Percentiles rank a stretch among this genome's conserved stretches.
phyloP scores from a whole-genome alignment of 1,140 invertebrate species.

The Pararge aegeria region DNA sequence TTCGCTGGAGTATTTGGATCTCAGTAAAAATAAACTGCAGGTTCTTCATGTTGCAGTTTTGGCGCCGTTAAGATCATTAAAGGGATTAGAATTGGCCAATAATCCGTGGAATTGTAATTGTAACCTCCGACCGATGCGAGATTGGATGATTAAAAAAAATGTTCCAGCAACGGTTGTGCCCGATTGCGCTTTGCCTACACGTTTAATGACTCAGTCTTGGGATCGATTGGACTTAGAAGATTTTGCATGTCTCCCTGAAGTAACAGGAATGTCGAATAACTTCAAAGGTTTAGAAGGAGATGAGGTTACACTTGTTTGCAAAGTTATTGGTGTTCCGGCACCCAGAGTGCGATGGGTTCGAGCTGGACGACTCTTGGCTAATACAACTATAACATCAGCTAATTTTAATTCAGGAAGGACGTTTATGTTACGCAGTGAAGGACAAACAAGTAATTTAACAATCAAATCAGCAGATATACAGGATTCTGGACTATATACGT shows the following conservation, averaged over 20 bases:
- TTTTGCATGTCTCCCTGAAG: constrained; percentile 88
- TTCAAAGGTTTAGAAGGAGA: constrained; percentile 83
- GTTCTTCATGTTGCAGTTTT: constrained; percentile 84
- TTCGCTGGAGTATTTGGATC: constrained; percentile 86
- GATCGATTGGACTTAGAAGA: constrained; percentile 88
- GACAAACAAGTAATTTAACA: constrained; percentile 83
- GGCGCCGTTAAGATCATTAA: constrained; percentile 83
- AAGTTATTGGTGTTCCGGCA: constrained; percentile 84
- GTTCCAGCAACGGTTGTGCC: constrained; percentile 84
- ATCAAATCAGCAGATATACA: constrained; percentile 84
- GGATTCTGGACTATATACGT: constrained; percentile 87
- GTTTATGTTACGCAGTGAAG: constrained; percentile 71
- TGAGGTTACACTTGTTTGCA: constrained; percentile 87
- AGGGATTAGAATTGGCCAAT: constrained; percentile 86
- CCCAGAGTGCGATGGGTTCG: constrained; percentile 81
- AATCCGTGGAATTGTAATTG: constrained; percentile 93
- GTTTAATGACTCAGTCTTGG: constrained; percentile 85
- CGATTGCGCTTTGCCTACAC: constrained; percentile 82
- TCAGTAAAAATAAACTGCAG: constrained; percentile 87
- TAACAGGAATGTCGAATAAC: constrained; percentile 77
- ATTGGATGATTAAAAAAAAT: constrained; percentile 89
- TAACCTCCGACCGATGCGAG: constrained; percentile 84
- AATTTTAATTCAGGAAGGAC: constrained; percentile 71
- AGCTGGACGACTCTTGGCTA: constrained; percentile 78
- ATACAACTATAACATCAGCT: constrained; percentile 65